Conservation (phyloP, 2,888 invertebrate species). For the Polyploca ridens region DNA sequence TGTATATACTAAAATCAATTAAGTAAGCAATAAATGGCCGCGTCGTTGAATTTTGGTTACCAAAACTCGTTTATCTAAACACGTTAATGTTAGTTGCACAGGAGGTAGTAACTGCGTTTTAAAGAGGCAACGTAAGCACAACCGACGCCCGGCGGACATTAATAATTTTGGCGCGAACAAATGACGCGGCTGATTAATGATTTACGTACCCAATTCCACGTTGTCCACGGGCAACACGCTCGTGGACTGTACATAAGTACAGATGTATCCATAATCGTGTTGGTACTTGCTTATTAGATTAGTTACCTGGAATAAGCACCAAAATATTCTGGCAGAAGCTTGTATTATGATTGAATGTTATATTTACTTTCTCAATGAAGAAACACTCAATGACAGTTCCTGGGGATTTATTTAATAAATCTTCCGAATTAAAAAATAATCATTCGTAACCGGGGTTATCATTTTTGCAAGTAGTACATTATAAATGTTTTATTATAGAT, state of each 20-base stretch:
- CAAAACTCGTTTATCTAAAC: conserved; percentile 16
- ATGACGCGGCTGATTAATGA: conserved; percentile 82
- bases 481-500: neutral
- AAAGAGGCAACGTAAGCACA: conserved; percentile 69
- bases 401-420: too few relatives aligned
- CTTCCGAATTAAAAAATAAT: too few relatives aligned
- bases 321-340: neutral
- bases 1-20: neutral
- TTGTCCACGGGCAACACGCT: conserved; percentile 55
- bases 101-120: conserved; percentile 65
- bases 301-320: conserved; percentile 10
- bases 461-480: neutral
- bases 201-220: conserved; percentile 77
- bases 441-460: neutral
- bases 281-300: conserved; percentile 20
- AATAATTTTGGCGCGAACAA: conserved; percentile 81
- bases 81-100: conserved; percentile 38
- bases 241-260: conserved; percentile 23
- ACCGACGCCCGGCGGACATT: conserved; percentile 61
- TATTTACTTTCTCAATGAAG: too few relatives aligned
- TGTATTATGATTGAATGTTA: neutral
- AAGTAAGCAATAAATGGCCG: neutral
- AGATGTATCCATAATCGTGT: conserved; percentile 17
- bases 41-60: conserved; percentile 9
- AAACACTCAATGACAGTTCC: too few relatives aligned